phyloP scores from a whole-genome alignment of 2,888 invertebrate genomes.

The Leptinotarsa haldemani region DNA sequence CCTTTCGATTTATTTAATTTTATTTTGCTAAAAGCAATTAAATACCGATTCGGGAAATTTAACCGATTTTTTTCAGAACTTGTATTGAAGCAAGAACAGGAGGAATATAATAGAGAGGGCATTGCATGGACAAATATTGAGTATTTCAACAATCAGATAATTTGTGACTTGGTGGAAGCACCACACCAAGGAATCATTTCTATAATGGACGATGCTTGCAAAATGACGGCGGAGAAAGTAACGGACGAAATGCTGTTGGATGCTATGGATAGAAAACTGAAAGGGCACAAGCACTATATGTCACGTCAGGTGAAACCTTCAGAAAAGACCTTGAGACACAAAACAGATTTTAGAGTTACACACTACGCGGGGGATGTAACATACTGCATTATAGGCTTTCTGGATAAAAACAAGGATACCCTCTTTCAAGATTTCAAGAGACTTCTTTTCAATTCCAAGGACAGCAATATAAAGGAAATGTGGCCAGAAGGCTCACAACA shows the following conservation, averaged over 20 bases:
- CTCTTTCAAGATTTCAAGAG: constrained; percentile 97
- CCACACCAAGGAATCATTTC: constrained; percentile 90
- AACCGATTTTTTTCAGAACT: constrained; percentile 73
- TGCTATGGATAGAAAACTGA: constrained; percentile 91
- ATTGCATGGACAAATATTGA: constrained; percentile 95
- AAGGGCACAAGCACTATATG: constrained; percentile 88
- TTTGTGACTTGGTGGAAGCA: constrained; percentile 95
- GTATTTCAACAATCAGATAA: constrained; percentile 96
- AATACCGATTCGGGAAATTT: too few relatives aligned
- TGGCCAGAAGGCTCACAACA: constrained; percentile 97
- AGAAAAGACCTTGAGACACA: constrained; percentile 77
- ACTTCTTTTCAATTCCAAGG: constrained; percentile 85
- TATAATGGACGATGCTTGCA: constrained; percentile 96
- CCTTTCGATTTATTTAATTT: too few relatives aligned
- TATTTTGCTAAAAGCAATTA: too few relatives aligned
- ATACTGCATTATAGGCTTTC: constrained; percentile 89
- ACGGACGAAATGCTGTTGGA: constrained; percentile 87
- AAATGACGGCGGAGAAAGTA: constrained; percentile 91
- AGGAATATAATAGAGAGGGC: constrained; percentile 95
- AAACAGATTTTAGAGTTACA: constrained; percentile 80
- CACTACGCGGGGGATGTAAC: constrained; percentile 98
- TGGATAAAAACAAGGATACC: constrained; percentile 98
- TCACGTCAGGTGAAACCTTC: constrained; percentile 86
- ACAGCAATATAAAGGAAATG: constrained; percentile 84
- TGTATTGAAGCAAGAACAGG: constrained; percentile 97